Conservation (phyloP, 2,113 vertebrate species). For the Chloropsis cyanopogon region DNA sequence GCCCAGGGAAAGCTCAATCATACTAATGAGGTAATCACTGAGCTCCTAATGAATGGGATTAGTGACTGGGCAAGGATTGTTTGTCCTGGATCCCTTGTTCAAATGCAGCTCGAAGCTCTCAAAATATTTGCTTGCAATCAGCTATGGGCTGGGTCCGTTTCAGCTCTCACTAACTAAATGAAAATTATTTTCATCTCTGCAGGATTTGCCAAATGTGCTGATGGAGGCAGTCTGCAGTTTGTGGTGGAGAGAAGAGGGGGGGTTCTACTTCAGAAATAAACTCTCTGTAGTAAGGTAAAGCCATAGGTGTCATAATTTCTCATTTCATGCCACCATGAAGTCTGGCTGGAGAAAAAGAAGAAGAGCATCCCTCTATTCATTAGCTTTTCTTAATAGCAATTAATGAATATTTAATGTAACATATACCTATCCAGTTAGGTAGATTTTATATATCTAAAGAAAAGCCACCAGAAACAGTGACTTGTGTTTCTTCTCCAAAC, state of each 20-base stretch:
- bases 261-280: not conserved
- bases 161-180: not conserved
- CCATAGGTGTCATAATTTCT: not conserved
- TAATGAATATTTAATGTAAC: not conserved
- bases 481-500: not conserved
- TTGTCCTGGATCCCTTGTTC: constrained; percentile 28
- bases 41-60: constrained; percentile 38
- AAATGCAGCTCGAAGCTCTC: not conserved
- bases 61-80: constrained; percentile 10
- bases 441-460: not conserved
- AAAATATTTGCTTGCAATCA: constrained; percentile 41
- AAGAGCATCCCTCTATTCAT: not conserved
- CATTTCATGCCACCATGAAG: not conserved
- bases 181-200: not conserved
- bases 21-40: constrained; percentile 42
- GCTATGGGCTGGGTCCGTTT: not conserved
- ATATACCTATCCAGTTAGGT: not conserved
- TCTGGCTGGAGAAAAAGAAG: not conserved
- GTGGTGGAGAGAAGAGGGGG: not conserved
- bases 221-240: not conserved
- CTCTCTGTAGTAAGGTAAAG: not conserved
- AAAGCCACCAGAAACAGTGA: not conserved
- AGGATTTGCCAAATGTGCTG: not conserved
- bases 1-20: not conserved
- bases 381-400: not conserved